Evolutionary conservation across 2,888 invertebrate genomes (phyloP).

Genomic region (Agrochola litura): DNA sequence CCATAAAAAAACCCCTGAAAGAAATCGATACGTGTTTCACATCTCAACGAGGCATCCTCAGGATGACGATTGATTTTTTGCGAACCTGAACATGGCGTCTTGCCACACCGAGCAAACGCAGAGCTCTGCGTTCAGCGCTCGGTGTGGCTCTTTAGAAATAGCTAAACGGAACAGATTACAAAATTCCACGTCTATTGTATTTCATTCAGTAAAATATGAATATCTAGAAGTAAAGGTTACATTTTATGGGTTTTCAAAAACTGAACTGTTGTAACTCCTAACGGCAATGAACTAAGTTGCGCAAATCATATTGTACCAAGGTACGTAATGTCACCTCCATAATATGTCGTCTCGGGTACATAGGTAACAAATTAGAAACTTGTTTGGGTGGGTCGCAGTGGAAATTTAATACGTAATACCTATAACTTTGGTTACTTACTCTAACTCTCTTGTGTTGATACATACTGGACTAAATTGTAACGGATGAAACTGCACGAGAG

Average conservation of each 20-base stretch:
- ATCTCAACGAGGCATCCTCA: too few species aligned
- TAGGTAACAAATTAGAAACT: conserved; percentile 22
- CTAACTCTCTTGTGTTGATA: neutral
- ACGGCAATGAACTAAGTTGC: conserved; percentile 1
- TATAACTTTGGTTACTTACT: neutral
- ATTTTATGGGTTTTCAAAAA: conserved; percentile 11
- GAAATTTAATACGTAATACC: conserved; percentile 1
- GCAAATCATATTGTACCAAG: conserved; percentile 13
- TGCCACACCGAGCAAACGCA: too few species aligned
- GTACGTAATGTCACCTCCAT: neutral
- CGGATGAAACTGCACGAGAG: neutral
- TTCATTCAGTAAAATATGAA: neutral
- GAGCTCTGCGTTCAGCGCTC: too few species aligned
- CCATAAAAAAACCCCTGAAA: too few species aligned
- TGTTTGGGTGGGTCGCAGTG: neutral
- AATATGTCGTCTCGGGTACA: neutral
- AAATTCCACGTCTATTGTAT: too few species aligned
- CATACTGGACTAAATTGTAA: neutral
- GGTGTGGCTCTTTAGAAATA: too few species aligned
- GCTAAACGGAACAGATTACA: too few species aligned
- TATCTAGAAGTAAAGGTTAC: conserved; percentile 4
- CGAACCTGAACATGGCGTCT: too few species aligned
- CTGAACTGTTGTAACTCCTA: conserved; percentile 12
- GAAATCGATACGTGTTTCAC: too few species aligned
- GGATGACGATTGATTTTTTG: too few species aligned